These are phyloP conservation scores for Adineta ricciae DNA, from an alignment of 2,888 invertebrate genomes.

Conservation along the genomic window DNA sequence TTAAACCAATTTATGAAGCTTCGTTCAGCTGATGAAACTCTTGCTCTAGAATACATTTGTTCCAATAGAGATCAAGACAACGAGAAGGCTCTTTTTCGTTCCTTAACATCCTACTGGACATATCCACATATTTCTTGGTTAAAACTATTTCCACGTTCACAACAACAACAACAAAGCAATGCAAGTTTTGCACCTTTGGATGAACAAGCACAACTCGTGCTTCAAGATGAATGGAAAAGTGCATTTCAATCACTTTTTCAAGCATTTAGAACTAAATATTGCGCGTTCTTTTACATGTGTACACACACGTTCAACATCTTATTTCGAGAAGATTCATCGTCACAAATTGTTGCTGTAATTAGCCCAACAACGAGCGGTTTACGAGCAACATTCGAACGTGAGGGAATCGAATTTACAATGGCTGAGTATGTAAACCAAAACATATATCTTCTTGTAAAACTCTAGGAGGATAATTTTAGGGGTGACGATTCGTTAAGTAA, in stretches of 20 bases:
- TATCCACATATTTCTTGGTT: constrained; percentile 82
- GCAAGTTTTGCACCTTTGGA: constrained; percentile 41
- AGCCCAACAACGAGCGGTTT: constrained; percentile 82
- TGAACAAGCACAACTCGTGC: constrained; percentile 59
- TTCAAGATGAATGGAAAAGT: constrained; percentile 62
- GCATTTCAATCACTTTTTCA: constrained; percentile 61
- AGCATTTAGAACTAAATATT: constrained; percentile 70
- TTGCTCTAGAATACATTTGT: constrained; percentile 18
- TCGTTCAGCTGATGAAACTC: background rate
- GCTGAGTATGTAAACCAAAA: background rate
- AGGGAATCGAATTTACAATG: constrained; percentile 13
- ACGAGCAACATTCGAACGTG: constrained; percentile 64
- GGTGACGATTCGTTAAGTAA: constrained; percentile 60
- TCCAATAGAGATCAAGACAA: background rate
- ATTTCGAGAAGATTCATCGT: constrained; percentile 70
- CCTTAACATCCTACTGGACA: constrained; percentile 62
- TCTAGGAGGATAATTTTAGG: background rate
- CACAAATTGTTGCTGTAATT: constrained; percentile 69
- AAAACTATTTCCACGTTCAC: constrained; percentile 61
- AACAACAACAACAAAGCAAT: constrained; percentile 26
- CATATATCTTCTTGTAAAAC: too few species aligned
- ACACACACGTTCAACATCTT: constrained; percentile 76
- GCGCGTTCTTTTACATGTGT: constrained; percentile 85
- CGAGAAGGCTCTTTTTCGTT: background rate
- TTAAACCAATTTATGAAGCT: background rate